Conservation (phyloP, 2,113 vertebrate species). For the Thunnus maccoyii region DNA sequence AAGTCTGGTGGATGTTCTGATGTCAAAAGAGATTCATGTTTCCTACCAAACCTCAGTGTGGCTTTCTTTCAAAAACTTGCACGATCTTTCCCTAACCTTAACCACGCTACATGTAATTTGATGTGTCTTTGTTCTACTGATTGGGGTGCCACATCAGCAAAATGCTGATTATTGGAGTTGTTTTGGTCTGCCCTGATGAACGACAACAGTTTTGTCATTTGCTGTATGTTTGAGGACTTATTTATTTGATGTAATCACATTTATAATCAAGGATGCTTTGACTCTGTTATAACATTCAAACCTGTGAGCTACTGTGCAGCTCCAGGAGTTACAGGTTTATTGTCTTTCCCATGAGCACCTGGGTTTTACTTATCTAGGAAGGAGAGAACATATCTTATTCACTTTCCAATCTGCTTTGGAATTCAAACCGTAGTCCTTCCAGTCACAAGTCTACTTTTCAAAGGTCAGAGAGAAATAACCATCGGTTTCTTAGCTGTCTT, state of each 20-base stretch:
- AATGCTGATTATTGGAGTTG: not conserved
- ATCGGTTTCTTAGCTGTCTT: constrained; percentile 63
- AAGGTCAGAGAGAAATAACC: constrained; percentile 70
- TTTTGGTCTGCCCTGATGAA: not conserved
- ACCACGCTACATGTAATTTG: constrained; percentile 2
- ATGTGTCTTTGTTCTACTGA: not conserved
- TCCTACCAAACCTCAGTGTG: not conserved
- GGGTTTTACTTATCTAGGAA: constrained; percentile 9
- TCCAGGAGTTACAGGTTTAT: not conserved
- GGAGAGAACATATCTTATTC: constrained; percentile 31
- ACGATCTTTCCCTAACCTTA: not conserved
- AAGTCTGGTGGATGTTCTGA: not conserved
- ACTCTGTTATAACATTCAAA: constrained; percentile 3
- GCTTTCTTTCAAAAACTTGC: constrained; percentile 10
- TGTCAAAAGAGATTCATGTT: not conserved
- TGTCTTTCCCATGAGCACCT: constrained; percentile 30
- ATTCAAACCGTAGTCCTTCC: constrained; percentile 53
- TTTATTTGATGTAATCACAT: not conserved
- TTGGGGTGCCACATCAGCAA: not conserved
- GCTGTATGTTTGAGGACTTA: not conserved
- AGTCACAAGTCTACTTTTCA: constrained; percentile 55
- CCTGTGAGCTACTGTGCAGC: not conserved
- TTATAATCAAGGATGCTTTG: not conserved
- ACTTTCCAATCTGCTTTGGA: constrained; percentile 42
- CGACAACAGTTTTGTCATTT: not conserved